phyloP scores from a whole-genome alignment of 2,888 invertebrate species.

The Eupithecia abbreviata region DNA sequence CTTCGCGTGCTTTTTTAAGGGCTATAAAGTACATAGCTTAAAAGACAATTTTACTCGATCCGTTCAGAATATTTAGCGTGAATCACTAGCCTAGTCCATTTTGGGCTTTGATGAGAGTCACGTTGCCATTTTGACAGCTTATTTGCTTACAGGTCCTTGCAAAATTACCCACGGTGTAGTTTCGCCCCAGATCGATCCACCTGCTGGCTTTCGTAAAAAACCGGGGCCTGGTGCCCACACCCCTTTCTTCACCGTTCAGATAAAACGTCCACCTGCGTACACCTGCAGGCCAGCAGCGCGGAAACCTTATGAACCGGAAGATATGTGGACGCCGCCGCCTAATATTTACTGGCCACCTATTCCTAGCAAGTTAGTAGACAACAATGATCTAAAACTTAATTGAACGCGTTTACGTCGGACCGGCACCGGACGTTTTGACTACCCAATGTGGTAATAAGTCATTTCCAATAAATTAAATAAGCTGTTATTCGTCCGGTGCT shows the following conservation, averaged over 20 bases:
- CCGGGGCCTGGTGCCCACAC: constrained; percentile 67
- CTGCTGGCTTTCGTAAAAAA: constrained; percentile 44
- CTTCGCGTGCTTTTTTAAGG: background rate
- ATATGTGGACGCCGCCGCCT: constrained; percentile 72
- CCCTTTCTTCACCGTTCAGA: constrained; percentile 44
- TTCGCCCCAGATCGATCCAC: constrained; percentile 51
- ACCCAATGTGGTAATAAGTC: no score
- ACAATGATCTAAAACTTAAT: background rate
- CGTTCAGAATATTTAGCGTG: background rate
- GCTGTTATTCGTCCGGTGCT: no score
- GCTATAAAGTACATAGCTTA: background rate
- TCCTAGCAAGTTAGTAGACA: constrained; percentile 53
- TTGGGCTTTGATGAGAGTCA: background rate
- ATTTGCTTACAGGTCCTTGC: constrained; percentile 21
- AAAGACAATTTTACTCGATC: background rate
- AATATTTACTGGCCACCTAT: constrained; percentile 72
- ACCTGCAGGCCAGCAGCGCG: constrained; percentile 56
- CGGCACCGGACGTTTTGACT: no score
- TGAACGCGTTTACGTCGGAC: no score
- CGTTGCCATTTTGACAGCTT: background rate
- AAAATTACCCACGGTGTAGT: constrained; percentile 59
- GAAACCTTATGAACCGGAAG: constrained; percentile 61
- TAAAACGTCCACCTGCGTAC: constrained; percentile 64
- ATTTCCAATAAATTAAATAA: no score
- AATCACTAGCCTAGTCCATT: background rate